Base-by-base conservation (phyloP, 2,888 invertebrate genomes). In the Lycaena phlaeas region DNA sequence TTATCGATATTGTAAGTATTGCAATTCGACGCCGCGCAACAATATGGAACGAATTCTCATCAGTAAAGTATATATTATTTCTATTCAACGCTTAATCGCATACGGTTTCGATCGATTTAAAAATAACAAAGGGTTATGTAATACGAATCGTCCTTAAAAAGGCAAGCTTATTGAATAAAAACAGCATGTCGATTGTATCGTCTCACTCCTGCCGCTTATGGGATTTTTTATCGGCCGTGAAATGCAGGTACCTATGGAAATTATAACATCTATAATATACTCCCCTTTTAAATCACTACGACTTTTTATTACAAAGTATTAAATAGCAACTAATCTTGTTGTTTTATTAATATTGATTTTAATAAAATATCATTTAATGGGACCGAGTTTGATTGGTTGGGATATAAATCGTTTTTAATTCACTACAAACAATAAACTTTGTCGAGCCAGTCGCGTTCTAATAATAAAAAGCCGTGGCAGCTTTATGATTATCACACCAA, bases 91-190 rank as follows among this genome's bases (percentile, higher is more conserved):
- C 48, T 54, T 59, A 57, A 58, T 59, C 53, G 53, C 49, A 50
- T 55, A 45, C 53, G 54, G 64, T 57, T 68, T 59, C 65, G 66
- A 62, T 65, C 69, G 64, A 74, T 72, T 71, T 69, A 58, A 68
- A 61, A 64, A 69, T 60, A 73, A 69, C 69, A 71, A 72, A 68
- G 62, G 65, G 58, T 65, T 60, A 59, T 53, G 65, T 61, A 68
- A 71, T 58, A 59, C 52, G 65, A 73, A 55, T 59, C 61, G 53
- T 59, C 55, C 56, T 65, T 58, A 57, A 64, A 63, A 64, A 56
- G 60, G 62, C 58, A 57, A 54, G 62, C 60, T 68, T 68, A 69
- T 71, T 71, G 65, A 71, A 72, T 65, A 69, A 72, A 68, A 72
- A 72, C 68, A 68, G 61, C 65, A 66, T 62, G 61, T 61, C 57